These are phyloP conservation scores for Oedothorax gibbosus DNA, from an alignment of 1,140 invertebrate species.

Conservation along the genomic window DNA sequence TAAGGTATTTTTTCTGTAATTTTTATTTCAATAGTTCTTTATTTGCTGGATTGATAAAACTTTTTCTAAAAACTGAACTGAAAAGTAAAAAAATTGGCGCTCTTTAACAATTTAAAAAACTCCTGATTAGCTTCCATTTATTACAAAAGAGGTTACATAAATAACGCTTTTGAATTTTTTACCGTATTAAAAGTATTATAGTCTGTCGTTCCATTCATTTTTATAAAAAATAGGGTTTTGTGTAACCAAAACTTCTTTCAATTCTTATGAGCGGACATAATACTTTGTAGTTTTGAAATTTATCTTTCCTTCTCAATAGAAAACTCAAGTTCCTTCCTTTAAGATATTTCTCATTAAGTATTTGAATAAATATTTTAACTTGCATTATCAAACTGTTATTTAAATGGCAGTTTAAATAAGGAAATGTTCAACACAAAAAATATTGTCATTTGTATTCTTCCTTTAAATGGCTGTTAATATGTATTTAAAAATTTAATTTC, in stretches of 20 bases:
- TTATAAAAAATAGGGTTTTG: neutral
- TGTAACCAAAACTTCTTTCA: neutral
- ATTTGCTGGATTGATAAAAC: neutral
- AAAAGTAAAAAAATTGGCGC: neutral
- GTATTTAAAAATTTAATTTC: too few species aligned
- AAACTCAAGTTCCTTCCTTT: too few species aligned
- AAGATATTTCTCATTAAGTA: too few species aligned
- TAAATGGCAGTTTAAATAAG: too few species aligned
- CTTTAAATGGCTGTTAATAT: too few species aligned
- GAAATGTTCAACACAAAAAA: too few species aligned
- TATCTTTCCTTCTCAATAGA: too few species aligned
- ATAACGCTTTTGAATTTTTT: neutral
- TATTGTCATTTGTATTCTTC: too few species aligned
- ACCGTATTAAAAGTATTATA: neutral
- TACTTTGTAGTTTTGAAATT: too few species aligned
- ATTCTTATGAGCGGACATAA: too few species aligned
- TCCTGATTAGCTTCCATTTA: conserved; percentile 12
- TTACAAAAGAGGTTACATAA: conserved; percentile 9
- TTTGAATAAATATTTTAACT: too few species aligned
- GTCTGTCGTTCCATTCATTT: neutral
- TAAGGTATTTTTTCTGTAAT: conserved; percentile 3
- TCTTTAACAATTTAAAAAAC: conserved; percentile 10
- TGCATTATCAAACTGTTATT: too few species aligned
- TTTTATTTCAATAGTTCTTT: conserved; percentile 3
- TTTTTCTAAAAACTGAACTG: neutral